Evolutionary conservation across 2,797 vertebrate species (phyloP), one percentile per base, ranked within the genome.

Genomic region (Scarus forsteni): DNA sequence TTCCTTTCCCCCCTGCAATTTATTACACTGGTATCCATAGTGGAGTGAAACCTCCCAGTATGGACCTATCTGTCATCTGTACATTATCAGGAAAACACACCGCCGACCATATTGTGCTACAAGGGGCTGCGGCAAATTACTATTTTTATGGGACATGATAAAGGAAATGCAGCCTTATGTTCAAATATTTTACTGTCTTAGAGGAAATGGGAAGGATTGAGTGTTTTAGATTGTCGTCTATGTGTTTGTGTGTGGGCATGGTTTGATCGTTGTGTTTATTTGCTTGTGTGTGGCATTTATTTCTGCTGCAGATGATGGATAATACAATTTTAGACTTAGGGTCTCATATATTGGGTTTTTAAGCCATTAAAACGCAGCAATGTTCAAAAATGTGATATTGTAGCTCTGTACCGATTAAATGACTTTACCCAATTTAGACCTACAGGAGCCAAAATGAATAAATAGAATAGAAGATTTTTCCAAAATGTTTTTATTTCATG

Each of bases 121-220:
- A 92, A 96, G 93, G 71, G 94, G 93, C 93, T 94, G 87, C 86
- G 80, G 95, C 95, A 96, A 96, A 96, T 95, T 92, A 95, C 95
- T 96, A 92, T 96, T 97, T 97, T 96, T 95, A 95, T 95, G 94
- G 95, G 93, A 93, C 94, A 93, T 94, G 95, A 96, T 96, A 95
- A 96, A 96, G 94, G 94, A 96, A 96, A 95, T 91, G 94, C 92
- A 90, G 93, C 95, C 94, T 94, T 95, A 92, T 94, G 95, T 95
- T 95, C 95, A 92, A 92, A 95, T 94, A 92, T 94, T 94, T 96
- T 94, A 94, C 94, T 94, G 94, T 95, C 94, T 85, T 35, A 38
- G 64, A 83, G 80, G 81, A 82, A 85, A 81, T 68, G 61, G 84
- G 75, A 82, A 86, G 87, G 85, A 92, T 90, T 85, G 81, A 90